Base-by-base conservation (phyloP, 2,888 invertebrate genomes). In the Nasonovia ribisnigri region DNA sequence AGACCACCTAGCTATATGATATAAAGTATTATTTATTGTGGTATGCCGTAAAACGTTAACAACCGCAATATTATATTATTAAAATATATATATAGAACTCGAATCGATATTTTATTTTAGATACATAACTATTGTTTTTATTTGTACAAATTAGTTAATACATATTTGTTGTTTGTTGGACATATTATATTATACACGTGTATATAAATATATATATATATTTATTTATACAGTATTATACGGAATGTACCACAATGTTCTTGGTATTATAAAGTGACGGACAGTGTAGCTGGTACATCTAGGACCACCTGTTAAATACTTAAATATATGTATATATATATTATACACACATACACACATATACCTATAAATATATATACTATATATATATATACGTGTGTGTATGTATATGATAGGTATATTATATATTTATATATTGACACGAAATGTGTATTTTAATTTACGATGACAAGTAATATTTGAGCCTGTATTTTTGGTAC, bases 81-180 rank as follows among this genome's bases (percentile, higher is more conserved):
- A 77, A 77, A 36, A 77, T 36, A 36, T 77, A 36, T 36, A 77
- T 6, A 77, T 89, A 89, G 89, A 89, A 89, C 89, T 57, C 42
- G 42, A 88, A 26, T 88, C 24, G 57, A 88, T 57, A 43, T 88
- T 54, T 88, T 88, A 88, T 57, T 89, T 43, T 89, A 89, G 89
- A 43, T 57, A 89, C 36, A 36, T 77, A 77, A 77, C 77, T 77
- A 77, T 77, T 77, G 36, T 90, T 91, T 91, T 84, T 84, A 91
- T 91, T 91, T 91, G 91, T 91, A 91, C 51, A 91, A 91, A 91
- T 84, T 77, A 91, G 51, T 84, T 84, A 36, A 91, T 91, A 77
- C 11, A 77, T 91, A 84, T 84, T 43, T 91, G 77, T 91, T 91
- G 84, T 91, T 91, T 91, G 91, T 84, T 91, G 91, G 51, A 91